phyloP scores from a whole-genome alignment of 2,888 invertebrate genomes.

The Parapristionchus giblindavisi region DNA sequence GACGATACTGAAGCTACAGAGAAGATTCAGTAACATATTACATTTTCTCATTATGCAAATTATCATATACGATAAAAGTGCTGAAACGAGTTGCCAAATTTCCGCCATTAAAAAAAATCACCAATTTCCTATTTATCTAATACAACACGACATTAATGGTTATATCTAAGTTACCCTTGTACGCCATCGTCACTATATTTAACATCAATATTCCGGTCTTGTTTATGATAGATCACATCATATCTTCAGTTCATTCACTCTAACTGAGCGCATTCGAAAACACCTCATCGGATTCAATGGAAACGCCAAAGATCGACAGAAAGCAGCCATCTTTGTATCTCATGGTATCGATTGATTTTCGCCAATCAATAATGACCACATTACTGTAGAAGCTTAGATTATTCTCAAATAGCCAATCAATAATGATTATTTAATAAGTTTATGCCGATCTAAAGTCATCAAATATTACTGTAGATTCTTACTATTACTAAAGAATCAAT shows the following conservation, averaged over 20 bases:
- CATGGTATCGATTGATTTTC: constrained; percentile 14
- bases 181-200: too few relatives aligned
- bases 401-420: too few relatives aligned
- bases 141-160: too few relatives aligned
- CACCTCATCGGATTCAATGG: constrained; percentile 2
- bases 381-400: too few relatives aligned
- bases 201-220: too few relatives aligned
- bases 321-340: constrained; percentile 15
- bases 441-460: neutral
- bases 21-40: constrained; percentile 17
- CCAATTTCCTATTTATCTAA: too few relatives aligned
- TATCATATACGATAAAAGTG: too few relatives aligned
- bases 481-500: too few relatives aligned
- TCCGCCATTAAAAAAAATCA: too few relatives aligned
- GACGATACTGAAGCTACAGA: constrained; percentile 26
- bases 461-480: neutral
- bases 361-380: constrained; percentile 3
- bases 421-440: neutral
- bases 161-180: too few relatives aligned
- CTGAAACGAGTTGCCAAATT: neutral
- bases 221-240: neutral
- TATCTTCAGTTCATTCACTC: constrained; percentile 25
- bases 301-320: neutral
- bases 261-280: constrained; percentile 27
- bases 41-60: too few relatives aligned